These are phyloP conservation scores for Euplexia lucipara DNA, from an alignment of 2,888 invertebrate species.

Conservation along the genomic window DNA sequence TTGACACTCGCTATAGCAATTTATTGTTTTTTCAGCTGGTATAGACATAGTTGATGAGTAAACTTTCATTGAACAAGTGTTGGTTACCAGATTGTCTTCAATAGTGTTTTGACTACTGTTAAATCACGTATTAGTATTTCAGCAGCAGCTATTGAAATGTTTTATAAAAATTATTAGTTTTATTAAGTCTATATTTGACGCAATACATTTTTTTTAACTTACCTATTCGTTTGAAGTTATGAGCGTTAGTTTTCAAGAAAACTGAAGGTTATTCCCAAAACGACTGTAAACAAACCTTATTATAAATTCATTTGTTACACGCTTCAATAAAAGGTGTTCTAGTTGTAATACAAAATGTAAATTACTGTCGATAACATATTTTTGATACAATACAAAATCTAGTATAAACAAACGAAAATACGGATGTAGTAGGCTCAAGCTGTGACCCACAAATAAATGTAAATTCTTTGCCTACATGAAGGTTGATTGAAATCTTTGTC, in stretches of 20 bases:
- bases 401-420: background rate
- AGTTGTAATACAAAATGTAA: constrained; percentile 1
- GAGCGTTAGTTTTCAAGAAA: background rate
- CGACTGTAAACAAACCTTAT: constrained; percentile 5
- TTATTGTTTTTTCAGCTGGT: constrained; percentile 24
- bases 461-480: background rate
- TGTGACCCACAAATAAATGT: too few species aligned
- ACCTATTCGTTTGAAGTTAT: too few species aligned
- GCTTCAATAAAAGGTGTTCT: constrained; percentile 15
- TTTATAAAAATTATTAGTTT: background rate
- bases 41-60: constrained; percentile 2
- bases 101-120: background rate
- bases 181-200: background rate
- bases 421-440: background rate
- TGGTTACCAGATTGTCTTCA: too few species aligned
- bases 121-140: background rate
- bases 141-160: background rate
- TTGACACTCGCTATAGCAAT: background rate
- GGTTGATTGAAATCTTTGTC: constrained; percentile 1
- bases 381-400: background rate
- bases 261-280: too few species aligned
- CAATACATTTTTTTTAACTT: background rate
- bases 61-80: background rate
- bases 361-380: background rate
- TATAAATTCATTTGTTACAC: constrained; percentile 4